A percentile compares a stretch with the other conserved stretches of the same genome.
Conservation (phyloP, 2,888 invertebrate genomes). For the Cosmia trapezina region DNA sequence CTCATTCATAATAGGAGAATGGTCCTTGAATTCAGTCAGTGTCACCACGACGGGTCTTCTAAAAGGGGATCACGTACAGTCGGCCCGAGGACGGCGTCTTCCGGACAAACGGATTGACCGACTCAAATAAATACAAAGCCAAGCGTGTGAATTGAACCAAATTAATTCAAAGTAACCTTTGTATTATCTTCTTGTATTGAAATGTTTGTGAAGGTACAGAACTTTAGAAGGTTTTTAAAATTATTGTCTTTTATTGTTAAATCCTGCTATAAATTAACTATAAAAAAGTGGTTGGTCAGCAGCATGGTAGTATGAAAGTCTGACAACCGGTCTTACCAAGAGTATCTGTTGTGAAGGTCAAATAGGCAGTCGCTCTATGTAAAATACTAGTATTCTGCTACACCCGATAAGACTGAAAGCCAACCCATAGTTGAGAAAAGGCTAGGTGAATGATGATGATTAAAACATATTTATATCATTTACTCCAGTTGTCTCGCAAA, state of each 20-base stretch:
- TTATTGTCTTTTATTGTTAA: background rate
- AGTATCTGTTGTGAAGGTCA: background rate
- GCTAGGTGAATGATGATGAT: no score
- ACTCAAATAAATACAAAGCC: slow-evolving; percentile 27
- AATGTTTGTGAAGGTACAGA: background rate
- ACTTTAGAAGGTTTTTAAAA: background rate
- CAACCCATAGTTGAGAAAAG: background rate
- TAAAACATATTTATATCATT: no score
- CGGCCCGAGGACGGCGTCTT: slow-evolving; percentile 25
- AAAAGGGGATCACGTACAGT: slow-evolving; percentile 53
- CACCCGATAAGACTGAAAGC: background rate
- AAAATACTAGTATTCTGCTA: background rate
- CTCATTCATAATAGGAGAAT: slow-evolving; percentile 7
- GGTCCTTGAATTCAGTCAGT: slow-evolving; percentile 8
- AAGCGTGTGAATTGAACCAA: slow-evolving; percentile 34
- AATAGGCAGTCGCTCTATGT: background rate
- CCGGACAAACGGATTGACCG: slow-evolving; percentile 54
- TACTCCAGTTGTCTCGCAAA: background rate
- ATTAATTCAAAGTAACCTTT: slow-evolving; percentile 20
- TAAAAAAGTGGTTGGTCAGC: background rate
- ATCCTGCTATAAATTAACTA: background rate
- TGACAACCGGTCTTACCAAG: background rate
- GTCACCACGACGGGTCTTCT: slow-evolving; percentile 9
- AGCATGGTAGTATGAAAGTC: background rate
- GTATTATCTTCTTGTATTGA: background rate